Evolutionary conservation across 2,113 vertebrate genomes (phyloP).

Genomic region (Bufo bufo): DNA sequence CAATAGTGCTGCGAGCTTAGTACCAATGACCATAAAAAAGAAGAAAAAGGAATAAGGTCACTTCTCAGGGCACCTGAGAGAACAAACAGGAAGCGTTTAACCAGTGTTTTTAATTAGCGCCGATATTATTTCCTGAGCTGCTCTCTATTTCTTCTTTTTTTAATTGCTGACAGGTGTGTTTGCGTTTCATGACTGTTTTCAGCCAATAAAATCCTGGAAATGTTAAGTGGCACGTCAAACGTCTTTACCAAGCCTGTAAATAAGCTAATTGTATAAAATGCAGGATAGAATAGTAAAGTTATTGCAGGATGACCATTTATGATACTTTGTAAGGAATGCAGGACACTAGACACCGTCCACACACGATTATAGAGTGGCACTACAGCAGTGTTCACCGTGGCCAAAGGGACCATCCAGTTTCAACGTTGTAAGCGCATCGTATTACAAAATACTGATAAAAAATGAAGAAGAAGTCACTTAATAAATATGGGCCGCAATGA

Average conservation of each 20-base stretch:
- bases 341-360: background rate
- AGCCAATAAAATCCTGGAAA: slow-evolving; percentile 81
- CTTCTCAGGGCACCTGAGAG: slow-evolving; percentile 77
- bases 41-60: slow-evolving; percentile 71
- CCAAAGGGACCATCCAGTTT: background rate
- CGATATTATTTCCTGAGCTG: slow-evolving; percentile 95
- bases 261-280: slow-evolving; percentile 72
- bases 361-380: background rate
- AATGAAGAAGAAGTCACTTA: background rate
- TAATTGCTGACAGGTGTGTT: slow-evolving; percentile 99
- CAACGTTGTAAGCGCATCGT: background rate
- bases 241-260: slow-evolving; percentile 84
- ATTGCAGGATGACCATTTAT: slow-evolving; percentile 28
- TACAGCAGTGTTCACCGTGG: background rate
- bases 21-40: slow-evolving; percentile 64
- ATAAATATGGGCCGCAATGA: background rate
- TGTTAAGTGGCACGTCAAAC: slow-evolving; percentile 78
- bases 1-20: slow-evolving; percentile 60
- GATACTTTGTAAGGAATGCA: slow-evolving; percentile 17
- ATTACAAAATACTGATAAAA: background rate
- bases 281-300: slow-evolving; percentile 44
- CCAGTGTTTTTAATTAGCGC: slow-evolving; percentile 97
- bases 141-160: slow-evolving; percentile 84
- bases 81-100: slow-evolving; percentile 98
- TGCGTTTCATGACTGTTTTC: slow-evolving; percentile 79